Conservation (phyloP, 2,888 invertebrate species). For the Pandemis cinnamomeana region DNA sequence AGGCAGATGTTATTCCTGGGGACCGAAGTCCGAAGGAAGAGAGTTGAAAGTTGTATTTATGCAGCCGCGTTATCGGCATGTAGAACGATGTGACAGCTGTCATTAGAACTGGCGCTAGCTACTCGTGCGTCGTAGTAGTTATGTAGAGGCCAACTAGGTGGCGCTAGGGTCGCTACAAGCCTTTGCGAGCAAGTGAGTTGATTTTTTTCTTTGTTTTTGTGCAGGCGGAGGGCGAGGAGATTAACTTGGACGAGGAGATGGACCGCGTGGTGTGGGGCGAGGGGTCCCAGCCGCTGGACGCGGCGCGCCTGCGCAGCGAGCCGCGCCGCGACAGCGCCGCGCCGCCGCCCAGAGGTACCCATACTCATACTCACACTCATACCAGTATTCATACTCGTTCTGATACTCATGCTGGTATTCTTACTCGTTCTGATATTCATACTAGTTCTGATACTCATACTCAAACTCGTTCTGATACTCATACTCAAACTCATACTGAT, state of each 20-base stretch:
- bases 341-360: slow-evolving; percentile 49
- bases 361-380: not conserved
- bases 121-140: too few species aligned
- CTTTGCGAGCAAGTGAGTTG: not conserved
- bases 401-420: not conserved
- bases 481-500: not conserved
- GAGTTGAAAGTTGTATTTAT: too few species aligned
- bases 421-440: not conserved
- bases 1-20: too few species aligned
- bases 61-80: too few species aligned
- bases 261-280: slow-evolving; percentile 93
- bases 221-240: slow-evolving; percentile 76
- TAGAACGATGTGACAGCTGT: too few species aligned
- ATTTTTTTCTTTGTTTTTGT: not conserved
- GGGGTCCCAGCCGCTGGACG: slow-evolving; percentile 65
- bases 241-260: slow-evolving; percentile 94
- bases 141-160: too few species aligned
- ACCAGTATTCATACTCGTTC: not conserved
- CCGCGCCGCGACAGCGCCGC: slow-evolving; percentile 60
- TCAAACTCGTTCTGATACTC: not conserved
- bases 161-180: too few species aligned
- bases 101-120: too few species aligned
- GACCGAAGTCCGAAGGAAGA: too few species aligned
- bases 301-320: slow-evolving; percentile 63
- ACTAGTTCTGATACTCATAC: not conserved